Conservation (phyloP, 2,888 invertebrate genomes). For the Drosophila prolongata region DNA sequence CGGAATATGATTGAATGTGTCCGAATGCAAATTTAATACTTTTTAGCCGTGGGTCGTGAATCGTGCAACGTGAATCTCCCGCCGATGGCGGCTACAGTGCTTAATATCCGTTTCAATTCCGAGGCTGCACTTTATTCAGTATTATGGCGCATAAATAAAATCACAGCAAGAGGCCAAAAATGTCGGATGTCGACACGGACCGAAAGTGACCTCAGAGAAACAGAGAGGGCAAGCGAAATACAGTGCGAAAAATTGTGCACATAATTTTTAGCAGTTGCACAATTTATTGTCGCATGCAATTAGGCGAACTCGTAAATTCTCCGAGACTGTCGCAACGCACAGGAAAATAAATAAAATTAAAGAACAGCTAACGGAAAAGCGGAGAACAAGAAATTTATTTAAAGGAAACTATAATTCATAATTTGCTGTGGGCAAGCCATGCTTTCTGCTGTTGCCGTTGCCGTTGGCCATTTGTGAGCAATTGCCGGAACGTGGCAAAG, state of each 20-base stretch:
- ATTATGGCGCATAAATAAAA: slow-evolving; percentile 67
- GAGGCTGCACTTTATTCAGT: slow-evolving; percentile 58
- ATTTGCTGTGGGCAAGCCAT: slow-evolving; percentile 39
- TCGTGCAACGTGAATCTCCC: not conserved
- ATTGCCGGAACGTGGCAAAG: slow-evolving; percentile 63
- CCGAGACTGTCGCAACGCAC: slow-evolving; percentile 46
- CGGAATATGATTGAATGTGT: slow-evolving; percentile 37
- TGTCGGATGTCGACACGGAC: slow-evolving; percentile 33
- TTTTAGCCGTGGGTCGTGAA: slow-evolving; percentile 18
- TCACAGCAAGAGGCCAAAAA: slow-evolving; percentile 48
- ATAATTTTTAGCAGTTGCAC: slow-evolving; percentile 69
- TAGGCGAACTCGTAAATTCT: slow-evolving; percentile 71
- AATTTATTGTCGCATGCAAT: slow-evolving; percentile 77
- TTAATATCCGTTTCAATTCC: slow-evolving; percentile 68
- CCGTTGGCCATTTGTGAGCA: slow-evolving; percentile 41
- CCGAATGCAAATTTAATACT: slow-evolving; percentile 39
- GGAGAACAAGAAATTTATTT: slow-evolving; percentile 42
- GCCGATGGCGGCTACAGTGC: slow-evolving; percentile 31
- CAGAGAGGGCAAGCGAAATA: slow-evolving; percentile 13
- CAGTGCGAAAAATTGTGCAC: slow-evolving; percentile 60
- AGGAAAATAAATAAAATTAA: slow-evolving; percentile 71
- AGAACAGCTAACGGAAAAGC: slow-evolving; percentile 45
- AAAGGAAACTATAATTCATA: slow-evolving; percentile 76
- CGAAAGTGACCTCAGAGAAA: slow-evolving; percentile 12
- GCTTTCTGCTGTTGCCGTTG: not conserved